Base-by-base conservation (phyloP, 2,113 vertebrate species). In the Cyanoramphus novaezelandiae region DNA sequence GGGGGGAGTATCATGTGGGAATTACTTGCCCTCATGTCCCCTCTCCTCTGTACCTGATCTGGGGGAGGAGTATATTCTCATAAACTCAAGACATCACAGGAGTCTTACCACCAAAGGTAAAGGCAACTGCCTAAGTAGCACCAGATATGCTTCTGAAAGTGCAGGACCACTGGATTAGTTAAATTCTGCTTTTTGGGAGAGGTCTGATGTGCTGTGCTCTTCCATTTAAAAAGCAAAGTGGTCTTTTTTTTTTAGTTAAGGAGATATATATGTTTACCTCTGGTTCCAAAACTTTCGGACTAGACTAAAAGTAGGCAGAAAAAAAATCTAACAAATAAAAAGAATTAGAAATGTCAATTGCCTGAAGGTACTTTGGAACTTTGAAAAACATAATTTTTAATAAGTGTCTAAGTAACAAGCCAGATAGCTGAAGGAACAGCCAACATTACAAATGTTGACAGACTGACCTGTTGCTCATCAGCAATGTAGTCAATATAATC, bases 1-100 rank as follows among this genome's bases (percentile, higher is more conserved):
- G 9, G 19, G 23, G 12, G 4, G 4, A 8, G 27, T 37, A 57
- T 8, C 3, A 0, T 20, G 17, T 53, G 60, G n/a, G 3, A 77
- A 84, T 27, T 49, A 49, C 14, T 69, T n/a, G n/a, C 4, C 31
- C 20, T 8, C 49, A 20, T 7, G 5, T 15, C 8, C 3, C 21
- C 52, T 43, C 15, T 79, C 15, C 16, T 10, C 13, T 59, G 4
- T 23, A 59, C 20, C 19, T 21, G n/a, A 24, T 27, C 37, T 20
- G 59, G 25, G 14, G 31, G 25, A 63, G 20, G 20, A 75, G 84
- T 2, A 70, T 11, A 85, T 27, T 20, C 27, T 63, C 49, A 69
- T 33, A 74, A 28, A 50, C n/a, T 49, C 24, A 59, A 78, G 20
- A 25, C 37, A 82, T 14, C 2, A 2, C 50, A 92, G 57, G 18